Evolutionary conservation across 2,113 vertebrate genomes (phyloP).

Genomic region (Otocyon megalotis): DNA sequence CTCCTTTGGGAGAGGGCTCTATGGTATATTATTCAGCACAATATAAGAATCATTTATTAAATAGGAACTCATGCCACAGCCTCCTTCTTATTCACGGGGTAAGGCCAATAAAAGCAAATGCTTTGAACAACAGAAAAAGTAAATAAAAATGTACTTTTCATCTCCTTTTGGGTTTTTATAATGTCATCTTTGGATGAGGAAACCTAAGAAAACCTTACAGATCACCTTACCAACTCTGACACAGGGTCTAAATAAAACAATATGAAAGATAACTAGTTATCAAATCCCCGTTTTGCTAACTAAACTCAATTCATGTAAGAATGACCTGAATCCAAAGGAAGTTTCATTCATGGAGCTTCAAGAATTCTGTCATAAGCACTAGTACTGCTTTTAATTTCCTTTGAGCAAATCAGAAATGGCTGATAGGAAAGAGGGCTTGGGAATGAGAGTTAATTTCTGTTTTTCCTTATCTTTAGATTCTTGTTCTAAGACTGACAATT

Average conservation of each 20-base stretch:
- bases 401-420: slow-evolving; percentile 9
- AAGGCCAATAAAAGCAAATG: neutral
- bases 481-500: neutral
- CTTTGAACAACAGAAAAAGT: neutral
- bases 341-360: neutral
- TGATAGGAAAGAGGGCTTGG: neutral
- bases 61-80: neutral
- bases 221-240: neutral
- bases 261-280: neutral
- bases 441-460: slow-evolving; percentile 29
- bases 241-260: slow-evolving; percentile 9
- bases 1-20: neutral
- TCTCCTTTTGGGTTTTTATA: slow-evolving; percentile 20
- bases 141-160: neutral
- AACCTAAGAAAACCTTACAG: slow-evolving; percentile 2
- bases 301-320: slow-evolving; percentile 2
- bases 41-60: neutral
- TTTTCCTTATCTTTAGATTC: slow-evolving; percentile 6
- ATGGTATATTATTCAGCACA: neutral
- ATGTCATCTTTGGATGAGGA: neutral
- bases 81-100: neutral
- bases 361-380: neutral
- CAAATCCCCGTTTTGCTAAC: neutral
- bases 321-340: neutral
- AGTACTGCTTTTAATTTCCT: neutral